These are phyloP conservation scores for Pheosia tremula DNA, from an alignment of 2,888 invertebrate genomes.

Conservation along the genomic window DNA sequence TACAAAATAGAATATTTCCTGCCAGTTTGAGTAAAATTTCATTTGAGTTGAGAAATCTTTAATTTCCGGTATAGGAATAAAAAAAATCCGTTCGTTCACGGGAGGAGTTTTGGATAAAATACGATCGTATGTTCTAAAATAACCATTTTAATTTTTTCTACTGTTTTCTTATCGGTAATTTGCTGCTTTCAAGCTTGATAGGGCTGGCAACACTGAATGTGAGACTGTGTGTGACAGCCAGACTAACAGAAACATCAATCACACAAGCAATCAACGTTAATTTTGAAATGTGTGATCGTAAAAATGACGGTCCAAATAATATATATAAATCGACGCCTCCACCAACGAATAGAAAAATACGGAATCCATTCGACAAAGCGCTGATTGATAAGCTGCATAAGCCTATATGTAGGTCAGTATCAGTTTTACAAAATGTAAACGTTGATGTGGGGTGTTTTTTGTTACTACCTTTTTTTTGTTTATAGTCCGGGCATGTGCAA, in stretches of 20 bases:
- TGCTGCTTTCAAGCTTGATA: too few relatives aligned
- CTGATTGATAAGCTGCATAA: slow-evolving; percentile 87
- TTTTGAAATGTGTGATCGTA: slow-evolving; percentile 72
- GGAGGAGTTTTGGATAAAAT: too few relatives aligned
- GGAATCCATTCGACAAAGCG: slow-evolving; percentile 88
- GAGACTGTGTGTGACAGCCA: too few relatives aligned
- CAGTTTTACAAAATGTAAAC: not conserved
- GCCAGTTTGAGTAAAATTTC: too few relatives aligned
- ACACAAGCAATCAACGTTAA: slow-evolving; percentile 53
- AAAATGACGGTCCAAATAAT: slow-evolving; percentile 62
- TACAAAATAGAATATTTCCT: too few relatives aligned
- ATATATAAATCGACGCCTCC: slow-evolving; percentile 72
- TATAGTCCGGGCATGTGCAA: slow-evolving; percentile 80
- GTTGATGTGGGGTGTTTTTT: not conserved
- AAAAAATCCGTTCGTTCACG: too few relatives aligned
- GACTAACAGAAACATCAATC: slow-evolving; percentile 19
- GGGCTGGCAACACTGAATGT: too few relatives aligned
- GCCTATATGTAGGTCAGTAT: slow-evolving; percentile 87
- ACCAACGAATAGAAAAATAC: slow-evolving; percentile 74
- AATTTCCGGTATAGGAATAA: too few relatives aligned
- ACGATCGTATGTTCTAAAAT: too few relatives aligned
- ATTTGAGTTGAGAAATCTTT: too few relatives aligned
- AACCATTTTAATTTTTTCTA: too few relatives aligned
- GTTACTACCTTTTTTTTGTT: slow-evolving; percentile 7
- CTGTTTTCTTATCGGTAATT: too few relatives aligned